Conservation (phyloP, 2,888 invertebrate species). For the Troides helena region DNA sequence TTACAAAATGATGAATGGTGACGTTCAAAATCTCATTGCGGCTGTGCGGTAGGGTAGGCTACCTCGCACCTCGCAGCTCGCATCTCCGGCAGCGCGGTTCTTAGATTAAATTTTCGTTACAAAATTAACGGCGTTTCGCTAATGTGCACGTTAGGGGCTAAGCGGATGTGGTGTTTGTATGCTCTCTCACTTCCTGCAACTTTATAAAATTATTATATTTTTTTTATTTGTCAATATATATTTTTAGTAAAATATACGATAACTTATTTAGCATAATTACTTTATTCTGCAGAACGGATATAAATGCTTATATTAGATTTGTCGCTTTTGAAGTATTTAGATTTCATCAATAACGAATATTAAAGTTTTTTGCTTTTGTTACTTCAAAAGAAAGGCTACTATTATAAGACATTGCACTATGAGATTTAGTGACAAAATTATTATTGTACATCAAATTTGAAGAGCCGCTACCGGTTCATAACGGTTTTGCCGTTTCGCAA, state of each 20-base stretch:
- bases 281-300: too few relatives aligned
- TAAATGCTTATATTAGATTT: too few relatives aligned
- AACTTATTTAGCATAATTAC: background rate
- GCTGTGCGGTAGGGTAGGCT: constrained; percentile 27
- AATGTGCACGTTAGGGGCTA: constrained; percentile 36
- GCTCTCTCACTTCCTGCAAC: background rate
- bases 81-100: constrained; percentile 46
- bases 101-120: constrained; percentile 66
- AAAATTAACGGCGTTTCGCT: constrained; percentile 52
- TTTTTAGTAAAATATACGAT: too few relatives aligned
- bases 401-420: too few relatives aligned
- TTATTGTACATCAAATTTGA: background rate
- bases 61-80: constrained; percentile 38
- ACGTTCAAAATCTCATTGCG: constrained; percentile 44
- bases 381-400: too few relatives aligned
- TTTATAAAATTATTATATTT: background rate
- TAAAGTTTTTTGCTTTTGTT: too few relatives aligned
- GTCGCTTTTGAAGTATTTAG: too few relatives aligned
- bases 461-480: background rate
- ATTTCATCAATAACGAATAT: too few relatives aligned
- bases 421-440: background rate
- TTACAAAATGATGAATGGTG: constrained; percentile 45
- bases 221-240: too few relatives aligned
- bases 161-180: background rate
- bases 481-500: constrained; percentile 33